Percentiles rank a stretch among this genome's conserved stretches.
These are phyloP conservation scores for Lathamus discolor DNA, from an alignment of 2,113 vertebrate genomes.

Conservation along the genomic window DNA sequence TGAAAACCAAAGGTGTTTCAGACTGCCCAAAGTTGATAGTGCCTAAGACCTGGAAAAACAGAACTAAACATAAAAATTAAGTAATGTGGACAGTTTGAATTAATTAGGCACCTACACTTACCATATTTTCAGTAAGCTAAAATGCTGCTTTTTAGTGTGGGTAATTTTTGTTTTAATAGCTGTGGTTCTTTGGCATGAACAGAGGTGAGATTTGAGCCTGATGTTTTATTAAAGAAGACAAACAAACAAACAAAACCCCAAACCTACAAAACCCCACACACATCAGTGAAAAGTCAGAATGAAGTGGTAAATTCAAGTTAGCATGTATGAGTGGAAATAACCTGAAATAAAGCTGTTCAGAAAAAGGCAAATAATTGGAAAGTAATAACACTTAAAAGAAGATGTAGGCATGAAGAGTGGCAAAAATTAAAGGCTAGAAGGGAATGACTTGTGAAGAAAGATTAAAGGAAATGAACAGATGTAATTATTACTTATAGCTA, in stretches of 20 bases:
- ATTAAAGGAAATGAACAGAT: constrained; percentile 54
- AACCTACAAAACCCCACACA: background rate
- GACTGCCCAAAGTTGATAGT: background rate
- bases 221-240: background rate
- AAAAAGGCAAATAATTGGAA: constrained; percentile 27
- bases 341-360: constrained; percentile 2
- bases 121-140: background rate
- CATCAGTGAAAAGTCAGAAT: background rate
- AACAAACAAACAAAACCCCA: background rate
- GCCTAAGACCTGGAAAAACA: background rate
- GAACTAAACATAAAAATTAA: background rate
- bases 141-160: background rate
- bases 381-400: constrained; percentile 16
- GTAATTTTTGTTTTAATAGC: background rate
- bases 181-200: background rate
- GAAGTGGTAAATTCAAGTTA: background rate
- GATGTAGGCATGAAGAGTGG: background rate
- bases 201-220: background rate
- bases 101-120: background rate
- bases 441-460: constrained; percentile 51
- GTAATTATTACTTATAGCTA: constrained; percentile 56
- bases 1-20: background rate
- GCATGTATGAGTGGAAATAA: background rate
- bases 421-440: constrained; percentile 50
- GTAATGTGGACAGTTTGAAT: background rate